Conservation (phyloP, 2,113 vertebrate genomes). For the Xiphophorus maculatus region DNA sequence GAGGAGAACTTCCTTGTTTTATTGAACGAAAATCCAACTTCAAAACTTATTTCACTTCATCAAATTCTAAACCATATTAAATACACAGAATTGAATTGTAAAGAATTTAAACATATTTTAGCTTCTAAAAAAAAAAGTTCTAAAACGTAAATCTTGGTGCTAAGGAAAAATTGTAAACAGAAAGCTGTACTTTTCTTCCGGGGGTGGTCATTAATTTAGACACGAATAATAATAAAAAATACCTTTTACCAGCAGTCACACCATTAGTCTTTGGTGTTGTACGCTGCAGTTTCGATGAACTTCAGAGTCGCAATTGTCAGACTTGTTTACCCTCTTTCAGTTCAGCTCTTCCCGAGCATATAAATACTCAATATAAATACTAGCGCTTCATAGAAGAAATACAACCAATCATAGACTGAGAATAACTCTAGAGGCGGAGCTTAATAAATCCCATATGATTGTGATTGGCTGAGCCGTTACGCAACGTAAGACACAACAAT, state of each 20-base stretch:
- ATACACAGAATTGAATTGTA: too few species aligned
- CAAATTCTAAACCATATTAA: too few species aligned
- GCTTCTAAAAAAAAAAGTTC: too few species aligned
- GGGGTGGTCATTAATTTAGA: neutral
- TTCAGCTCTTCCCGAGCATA: neutral
- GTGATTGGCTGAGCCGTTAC: conserved; percentile 45
- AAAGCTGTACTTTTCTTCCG: neutral
- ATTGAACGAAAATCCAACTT: neutral
- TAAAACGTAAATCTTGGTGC: neutral
- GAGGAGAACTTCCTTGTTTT: neutral
- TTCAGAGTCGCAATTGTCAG: neutral
- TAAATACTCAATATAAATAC: neutral
- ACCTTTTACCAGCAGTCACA: conserved; percentile 81
- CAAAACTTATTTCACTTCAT: neutral
- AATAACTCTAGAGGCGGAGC: conserved; percentile 10
- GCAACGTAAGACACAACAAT: neutral
- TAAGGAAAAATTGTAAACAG: neutral
- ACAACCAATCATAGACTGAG: neutral
- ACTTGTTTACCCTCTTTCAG: neutral
- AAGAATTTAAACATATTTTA: too few species aligned
- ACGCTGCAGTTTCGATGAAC: rapidly evolving
- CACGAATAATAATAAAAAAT: neutral
- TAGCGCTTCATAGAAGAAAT: conserved; percentile 4
- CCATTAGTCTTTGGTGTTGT: conserved; percentile 47
- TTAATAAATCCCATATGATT: neutral